Conservation (phyloP, 2,888 invertebrate genomes). For the Caenorhabditis sinica region DNA sequence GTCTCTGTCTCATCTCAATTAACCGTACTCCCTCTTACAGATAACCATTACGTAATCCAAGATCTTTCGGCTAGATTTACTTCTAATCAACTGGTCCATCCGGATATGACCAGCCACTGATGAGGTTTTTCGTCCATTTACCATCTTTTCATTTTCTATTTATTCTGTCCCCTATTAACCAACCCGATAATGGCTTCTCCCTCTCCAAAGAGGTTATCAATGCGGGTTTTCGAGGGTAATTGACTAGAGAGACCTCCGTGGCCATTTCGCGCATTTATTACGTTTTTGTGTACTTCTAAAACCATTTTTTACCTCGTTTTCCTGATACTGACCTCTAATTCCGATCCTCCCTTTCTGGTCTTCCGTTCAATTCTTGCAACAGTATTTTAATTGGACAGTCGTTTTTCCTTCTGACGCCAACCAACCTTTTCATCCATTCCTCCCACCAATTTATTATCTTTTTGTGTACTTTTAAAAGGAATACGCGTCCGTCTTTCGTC, state of each 20-base stretch:
- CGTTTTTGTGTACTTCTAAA: conserved; percentile 45
- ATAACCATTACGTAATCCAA: conserved; percentile 55
- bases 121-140: conserved; percentile 20
- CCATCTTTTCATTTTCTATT: conserved; percentile 23
- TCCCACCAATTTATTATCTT: conserved; percentile 63
- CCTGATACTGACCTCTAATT: conserved; percentile 19
- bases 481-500: conserved; percentile 13
- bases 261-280: conserved; percentile 52
- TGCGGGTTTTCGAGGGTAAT: conserved; percentile 45
- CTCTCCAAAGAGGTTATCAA: conserved; percentile 57
- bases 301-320: conserved; percentile 4
- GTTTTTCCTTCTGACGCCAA: conserved; percentile 44
- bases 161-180: conserved; percentile 56
- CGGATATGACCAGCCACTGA: conserved; percentile 5
- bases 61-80: conserved; percentile 44
- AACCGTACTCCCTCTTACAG: conserved; percentile 29
- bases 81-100: conserved; percentile 44
- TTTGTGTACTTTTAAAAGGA: conserved; percentile 59
- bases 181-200: conserved; percentile 60
- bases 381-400: conserved; percentile 52
- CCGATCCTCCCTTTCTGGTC: not conserved
- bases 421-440: conserved; percentile 29
- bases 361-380: conserved; percentile 43
- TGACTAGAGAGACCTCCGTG: conserved; percentile 7
- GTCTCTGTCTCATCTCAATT: conserved; percentile 42